A percentile compares a stretch with the other conserved stretches of the same genome.
Conservation (phyloP, 2,113 vertebrate genomes). For the Ellobius talpinus region DNA sequence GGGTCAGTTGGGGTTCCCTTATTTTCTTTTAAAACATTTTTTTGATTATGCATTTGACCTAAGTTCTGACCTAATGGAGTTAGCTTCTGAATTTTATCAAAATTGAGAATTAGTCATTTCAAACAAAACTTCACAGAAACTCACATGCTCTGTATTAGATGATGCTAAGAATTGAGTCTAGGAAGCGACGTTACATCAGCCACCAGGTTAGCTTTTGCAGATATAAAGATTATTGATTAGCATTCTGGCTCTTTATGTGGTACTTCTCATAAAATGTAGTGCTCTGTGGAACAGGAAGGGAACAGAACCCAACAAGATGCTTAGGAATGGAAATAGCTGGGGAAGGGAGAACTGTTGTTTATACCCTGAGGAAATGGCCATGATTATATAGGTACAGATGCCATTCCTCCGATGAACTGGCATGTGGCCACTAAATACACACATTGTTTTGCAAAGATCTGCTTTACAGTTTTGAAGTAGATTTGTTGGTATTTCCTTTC, state of each 20-base stretch:
- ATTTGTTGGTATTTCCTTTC: not conserved
- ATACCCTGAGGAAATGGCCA: not conserved
- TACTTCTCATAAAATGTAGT: not conserved
- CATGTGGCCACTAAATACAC: not conserved
- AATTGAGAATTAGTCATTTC: not conserved
- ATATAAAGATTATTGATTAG: not conserved
- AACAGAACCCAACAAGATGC: not conserved
- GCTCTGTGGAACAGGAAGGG: no score
- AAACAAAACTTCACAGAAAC: not conserved
- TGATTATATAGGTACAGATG: no score
- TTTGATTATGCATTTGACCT: no score
- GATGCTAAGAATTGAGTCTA: not conserved
- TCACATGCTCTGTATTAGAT: not conserved
- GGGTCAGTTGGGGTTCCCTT: no score
- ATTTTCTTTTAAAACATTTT: no score
- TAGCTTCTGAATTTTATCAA: not conserved
- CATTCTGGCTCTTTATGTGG: not conserved
- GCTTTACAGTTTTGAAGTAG: not conserved
- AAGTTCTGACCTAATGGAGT: not conserved
- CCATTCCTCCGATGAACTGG: not conserved
- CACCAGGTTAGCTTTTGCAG: not conserved
- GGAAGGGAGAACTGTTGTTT: not conserved
- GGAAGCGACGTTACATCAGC: not conserved
- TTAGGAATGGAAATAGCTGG: not conserved
- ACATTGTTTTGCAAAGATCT: not conserved